Evolutionary conservation across 1,140 invertebrate genomes (phyloP), one percentile per base, ranked within the genome.

Genomic region (Hydropsyche tenuis): DNA sequence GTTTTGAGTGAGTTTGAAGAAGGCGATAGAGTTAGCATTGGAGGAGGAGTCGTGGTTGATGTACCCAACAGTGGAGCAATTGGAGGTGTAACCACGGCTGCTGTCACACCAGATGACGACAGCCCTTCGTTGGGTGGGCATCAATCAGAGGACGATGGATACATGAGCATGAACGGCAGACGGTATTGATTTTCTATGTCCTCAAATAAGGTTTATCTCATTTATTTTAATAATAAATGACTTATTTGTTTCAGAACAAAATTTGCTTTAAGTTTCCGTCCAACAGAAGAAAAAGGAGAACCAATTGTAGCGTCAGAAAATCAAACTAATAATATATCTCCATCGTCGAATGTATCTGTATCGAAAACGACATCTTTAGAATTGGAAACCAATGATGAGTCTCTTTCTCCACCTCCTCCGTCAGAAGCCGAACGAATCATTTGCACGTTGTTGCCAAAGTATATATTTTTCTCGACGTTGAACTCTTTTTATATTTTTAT

Each of bases 1-100:
- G 93, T 94, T 81, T 87, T 94, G 82, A 94, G 92, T 76, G 93
- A 94, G 85, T 94, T 94, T 86, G 93, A 94, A 88, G 93, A 94
- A 76, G 82, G 83, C 37, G 82, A 84, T 78, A 79, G 81, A 73
- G 82, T 81, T 62, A 80, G 85, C 75, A 83, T 85, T 78, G 83
- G 83, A 73, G 84, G 83, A 70, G 83, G 85, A 62, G 81, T 79
- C 62, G 80, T 78, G 62, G 70, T 69, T 25, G 77, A 78, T 27
- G 79, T 75, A 65, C 80, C 79, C 12, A 65, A 45, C 12, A 62
- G 48, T 12, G 85, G 80, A 77, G 84, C 81, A 73, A 84, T 85
- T 79, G 86, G 84, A 77, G 86, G 80, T 79, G 86, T 80, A 56
- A 81, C 80, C 12, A 81, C 81, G 14, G 85, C 80, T 80, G 84